Evolutionary conservation across 2,888 invertebrate species (phyloP), one percentile per base, ranked within the genome.

Genomic region (Pomacea canaliculata): DNA sequence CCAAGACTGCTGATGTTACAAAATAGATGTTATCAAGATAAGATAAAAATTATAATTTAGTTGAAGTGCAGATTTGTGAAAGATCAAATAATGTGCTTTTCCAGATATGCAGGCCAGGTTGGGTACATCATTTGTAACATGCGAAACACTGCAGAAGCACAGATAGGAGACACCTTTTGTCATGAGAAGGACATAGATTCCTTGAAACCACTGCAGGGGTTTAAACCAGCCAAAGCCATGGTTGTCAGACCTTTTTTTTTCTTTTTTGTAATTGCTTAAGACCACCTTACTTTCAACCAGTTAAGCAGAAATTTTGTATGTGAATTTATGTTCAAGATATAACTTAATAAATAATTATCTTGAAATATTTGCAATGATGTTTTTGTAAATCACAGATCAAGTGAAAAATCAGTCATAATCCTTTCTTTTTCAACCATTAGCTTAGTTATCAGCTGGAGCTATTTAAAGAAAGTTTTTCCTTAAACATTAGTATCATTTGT

Each of bases 41-140:
- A 10, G 3, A 13, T 51, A 1, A 51, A 51, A 10, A 51, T 51
- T 51, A 13, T 51, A 51, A 51, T 51, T 51, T 16, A 51, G 12
- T 13, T 51, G 51, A 10, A 56, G 12, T 1, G 51, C 4, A 56
- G 51, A 56, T 56, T 56, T 56, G 16, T 10, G 51, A 10, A 71
- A 23, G 3, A 13, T 59, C 19, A 51, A 12, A 60, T 59, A 19
- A n/a, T 62, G 3, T 48, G 5, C 59, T 16, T 59, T n/a, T n/a
- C 51, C 77, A 92, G 92, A 62, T 91, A 89, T 83, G 96, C 97
- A 70, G 99, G 99, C 3, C 98, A 99, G 93, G 97, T 98, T 82
- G 98, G 98, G 10, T 94, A 96, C 89, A 91, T 99, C 78, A 94
- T 94, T 5, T 95, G 95, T 85, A 95, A 94, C 84, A 96, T 97